A percentile compares a stretch with the other conserved stretches of the same genome.
Evolutionary conservation across 2,113 vertebrate genomes (phyloP).

Genomic region (Turnix velox): DNA sequence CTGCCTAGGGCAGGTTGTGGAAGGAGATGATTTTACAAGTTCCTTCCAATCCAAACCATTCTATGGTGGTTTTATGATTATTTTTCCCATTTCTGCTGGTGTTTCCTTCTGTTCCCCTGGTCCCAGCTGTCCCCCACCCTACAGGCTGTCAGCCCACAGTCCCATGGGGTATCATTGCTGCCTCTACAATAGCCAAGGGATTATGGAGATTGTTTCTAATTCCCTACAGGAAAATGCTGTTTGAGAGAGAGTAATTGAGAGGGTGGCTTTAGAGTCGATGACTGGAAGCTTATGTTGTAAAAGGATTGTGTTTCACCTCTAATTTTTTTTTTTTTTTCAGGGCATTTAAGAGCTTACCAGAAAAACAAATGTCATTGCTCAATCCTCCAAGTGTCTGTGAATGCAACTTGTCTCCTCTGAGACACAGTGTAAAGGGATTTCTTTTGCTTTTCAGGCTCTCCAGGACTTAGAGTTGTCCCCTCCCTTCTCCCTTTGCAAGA

Average conservation of each 20-base stretch:
- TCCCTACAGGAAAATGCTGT: neutral
- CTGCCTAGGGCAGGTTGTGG: neutral
- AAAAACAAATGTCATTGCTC: slow-evolving; percentile 48
- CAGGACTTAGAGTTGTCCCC: neutral
- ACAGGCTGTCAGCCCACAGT: neutral
- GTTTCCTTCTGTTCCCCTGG: neutral
- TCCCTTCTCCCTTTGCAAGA: neutral
- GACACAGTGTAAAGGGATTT: neutral
- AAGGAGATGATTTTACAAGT: neutral
- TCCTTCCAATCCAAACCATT: neutral
- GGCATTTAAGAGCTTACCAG: slow-evolving; percentile 48
- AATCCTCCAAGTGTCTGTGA: slow-evolving; percentile 28
- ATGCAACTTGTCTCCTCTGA: slow-evolving; percentile 16
- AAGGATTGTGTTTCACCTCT: slow-evolving; percentile 48
- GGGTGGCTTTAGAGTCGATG: neutral
- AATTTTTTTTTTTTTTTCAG: no score
- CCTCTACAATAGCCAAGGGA: neutral
- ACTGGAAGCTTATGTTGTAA: neutral
- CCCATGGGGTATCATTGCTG: fast-evolving
- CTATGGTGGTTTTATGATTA: neutral
- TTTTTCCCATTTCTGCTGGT: no score
- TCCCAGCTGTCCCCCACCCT: neutral
- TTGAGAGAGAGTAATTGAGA: slow-evolving; percentile 20
- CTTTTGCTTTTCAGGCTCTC: neutral
- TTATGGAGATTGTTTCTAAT: neutral